A percentile compares a stretch with the other conserved stretches of the same genome.
Conservation (phyloP, 2,113 vertebrate species). For the Carettochelys insculpta region DNA sequence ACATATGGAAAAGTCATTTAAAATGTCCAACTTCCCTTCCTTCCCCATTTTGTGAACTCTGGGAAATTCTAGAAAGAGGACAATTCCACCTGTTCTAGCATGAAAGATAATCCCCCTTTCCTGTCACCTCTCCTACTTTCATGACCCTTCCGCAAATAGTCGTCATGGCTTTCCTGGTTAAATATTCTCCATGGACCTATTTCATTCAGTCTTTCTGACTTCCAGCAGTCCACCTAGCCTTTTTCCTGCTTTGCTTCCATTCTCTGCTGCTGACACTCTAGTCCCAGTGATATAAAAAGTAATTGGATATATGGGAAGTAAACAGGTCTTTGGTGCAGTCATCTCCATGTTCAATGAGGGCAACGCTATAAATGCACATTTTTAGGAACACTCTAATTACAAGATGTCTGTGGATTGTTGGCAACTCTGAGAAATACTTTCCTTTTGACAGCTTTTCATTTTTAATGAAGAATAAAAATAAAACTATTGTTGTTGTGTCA, state of each 20-base stretch:
- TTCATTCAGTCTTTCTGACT: neutral
- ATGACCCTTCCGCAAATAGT: neutral
- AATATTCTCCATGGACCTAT: neutral
- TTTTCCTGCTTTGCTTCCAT: neutral
- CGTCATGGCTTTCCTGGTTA: neutral
- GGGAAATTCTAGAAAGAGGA: neutral
- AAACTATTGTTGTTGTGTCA: neutral
- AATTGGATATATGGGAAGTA: neutral
- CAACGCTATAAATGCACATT: neutral
- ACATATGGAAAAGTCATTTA: neutral
- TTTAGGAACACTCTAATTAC: neutral
- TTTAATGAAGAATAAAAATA: neutral
- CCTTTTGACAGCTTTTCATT: neutral
- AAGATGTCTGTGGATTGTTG: neutral
- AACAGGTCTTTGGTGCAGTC: neutral
- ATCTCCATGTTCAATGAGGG: neutral
- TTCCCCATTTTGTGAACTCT: neutral
- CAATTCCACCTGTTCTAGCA: neutral
- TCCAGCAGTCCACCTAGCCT: neutral
- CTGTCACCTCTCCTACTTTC: fast-evolving
- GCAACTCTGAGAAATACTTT: neutral
- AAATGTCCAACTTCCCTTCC: neutral
- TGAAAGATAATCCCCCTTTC: neutral
- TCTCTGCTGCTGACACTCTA: neutral
- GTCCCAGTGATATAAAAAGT: neutral